Conservation (phyloP, 2,797 vertebrate genomes). For the Xiphorhynchus erythropygius region DNA sequence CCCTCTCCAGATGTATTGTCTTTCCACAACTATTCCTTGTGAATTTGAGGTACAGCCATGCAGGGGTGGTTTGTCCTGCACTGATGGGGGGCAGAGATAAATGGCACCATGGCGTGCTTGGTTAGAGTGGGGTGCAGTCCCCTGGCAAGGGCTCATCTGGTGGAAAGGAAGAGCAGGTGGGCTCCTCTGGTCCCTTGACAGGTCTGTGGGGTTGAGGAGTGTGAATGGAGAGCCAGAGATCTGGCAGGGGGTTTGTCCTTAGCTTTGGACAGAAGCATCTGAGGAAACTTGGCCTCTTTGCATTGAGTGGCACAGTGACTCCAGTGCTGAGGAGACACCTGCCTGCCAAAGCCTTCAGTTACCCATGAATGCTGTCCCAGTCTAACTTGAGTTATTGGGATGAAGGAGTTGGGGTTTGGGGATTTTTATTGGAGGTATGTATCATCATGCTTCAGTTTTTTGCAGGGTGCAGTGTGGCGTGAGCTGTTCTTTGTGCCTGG, state of each 20-base stretch:
- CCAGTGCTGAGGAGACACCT: not conserved
- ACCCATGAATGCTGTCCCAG: not conserved
- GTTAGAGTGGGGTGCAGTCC: not conserved
- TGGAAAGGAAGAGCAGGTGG: not conserved
- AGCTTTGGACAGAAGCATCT: not conserved
- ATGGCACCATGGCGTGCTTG: not conserved
- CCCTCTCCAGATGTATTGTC: conserved; percentile 55
- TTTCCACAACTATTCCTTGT: conserved; percentile 62
- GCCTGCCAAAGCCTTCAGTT: not conserved
- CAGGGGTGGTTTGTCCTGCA: not conserved
- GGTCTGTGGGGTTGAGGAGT: not conserved
- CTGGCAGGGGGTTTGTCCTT: not conserved
- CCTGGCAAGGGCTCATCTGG: not conserved
- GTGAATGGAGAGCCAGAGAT: not conserved
- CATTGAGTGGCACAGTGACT: not conserved
- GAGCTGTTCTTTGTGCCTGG: not conserved
- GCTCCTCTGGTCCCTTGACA: not conserved
- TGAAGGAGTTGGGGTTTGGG: not conserved
- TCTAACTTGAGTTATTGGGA: not conserved
- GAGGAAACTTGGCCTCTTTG: not conserved
- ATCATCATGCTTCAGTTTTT: not conserved
- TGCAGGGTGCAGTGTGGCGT: fast-evolving
- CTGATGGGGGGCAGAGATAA: not conserved
- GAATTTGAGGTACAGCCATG: conserved; percentile 45
- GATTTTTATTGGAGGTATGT: not conserved